Base-by-base conservation (phyloP, 2,888 invertebrate genomes). In the Autographa pulchrina region DNA sequence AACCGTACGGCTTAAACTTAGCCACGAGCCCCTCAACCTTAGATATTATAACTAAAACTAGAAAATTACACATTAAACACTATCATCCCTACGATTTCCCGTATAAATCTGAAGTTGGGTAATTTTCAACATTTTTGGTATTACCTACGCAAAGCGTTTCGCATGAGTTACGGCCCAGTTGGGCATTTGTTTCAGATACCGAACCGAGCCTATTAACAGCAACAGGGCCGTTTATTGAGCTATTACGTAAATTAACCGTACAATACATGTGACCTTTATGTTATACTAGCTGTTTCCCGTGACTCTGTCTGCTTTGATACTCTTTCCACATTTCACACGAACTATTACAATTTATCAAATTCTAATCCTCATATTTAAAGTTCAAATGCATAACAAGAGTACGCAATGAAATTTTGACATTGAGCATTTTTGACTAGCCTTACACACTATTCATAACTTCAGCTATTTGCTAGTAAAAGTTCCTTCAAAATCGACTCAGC, bases 161-260 rank as follows among this genome's bases (percentile, higher is more conserved):
- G 74, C 75, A 85, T 85, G 85, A 89, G 63, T 85, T 88, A 89
- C 87, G 65, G 62, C 85, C 74, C 78, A 84, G 82, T 70, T 62
- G 87, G 89, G 85, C 79, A 85, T 86, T 85, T 83, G 86, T 86
- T 88, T 78, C 81, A 78, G 83, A 80, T 84, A 83, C 83, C 80
- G 85, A 88, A 82, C 81, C 82, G 78, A 82, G 80, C 75, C 85
- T 85, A 87, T 85, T 87, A 88, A 81, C 78, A 72, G 72, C 68
- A 78, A 78, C 81, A 77, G 67, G 77, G 76, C 81, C 83, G 82
- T 86, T 87, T 89, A 87, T 88, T 86, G 82, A 86, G 78, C 84
- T 82, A 86, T 87, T 88, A 88, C 75, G 83, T 80, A 83, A 86
- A 89, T 87, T 87, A 88, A 86, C 87, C 81, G 77, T 77, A 84